Percentiles rank a stretch among this genome's conserved stretches.
These are phyloP conservation scores for Danio kyathit DNA, from an alignment of 2,797 vertebrate genomes.

Conservation along the genomic window DNA sequence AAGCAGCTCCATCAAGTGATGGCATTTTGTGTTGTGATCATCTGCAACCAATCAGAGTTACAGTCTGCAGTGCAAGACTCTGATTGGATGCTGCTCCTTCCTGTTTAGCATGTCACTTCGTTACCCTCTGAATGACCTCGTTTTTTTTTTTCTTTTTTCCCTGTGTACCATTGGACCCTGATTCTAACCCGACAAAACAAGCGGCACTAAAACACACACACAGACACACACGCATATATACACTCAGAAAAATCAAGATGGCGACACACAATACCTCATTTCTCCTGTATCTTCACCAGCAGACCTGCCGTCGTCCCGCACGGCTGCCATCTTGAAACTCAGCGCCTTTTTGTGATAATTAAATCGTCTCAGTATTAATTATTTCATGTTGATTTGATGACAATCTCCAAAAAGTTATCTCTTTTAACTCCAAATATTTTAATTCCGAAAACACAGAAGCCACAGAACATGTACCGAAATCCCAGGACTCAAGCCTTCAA, in stretches of 20 bases:
- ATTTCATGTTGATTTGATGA: neutral
- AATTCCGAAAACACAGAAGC: neutral
- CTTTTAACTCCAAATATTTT: neutral
- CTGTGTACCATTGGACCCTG: conserved; percentile 55
- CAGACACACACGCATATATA: conserved; percentile 6
- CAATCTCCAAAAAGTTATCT: neutral
- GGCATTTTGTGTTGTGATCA: neutral
- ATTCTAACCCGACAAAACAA: conserved; percentile 56
- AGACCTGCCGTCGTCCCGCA: conserved; percentile 21
- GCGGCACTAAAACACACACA: conserved; percentile 44
- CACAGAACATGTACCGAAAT: neutral
- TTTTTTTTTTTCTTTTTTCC: conserved; percentile 53
- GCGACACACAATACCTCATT: conserved; percentile 73
- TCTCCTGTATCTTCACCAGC: conserved; percentile 34
- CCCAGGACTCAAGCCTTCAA: neutral
- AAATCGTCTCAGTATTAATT: neutral
- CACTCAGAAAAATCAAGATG: conserved; percentile 74
- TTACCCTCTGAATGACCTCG: conserved; percentile 68
- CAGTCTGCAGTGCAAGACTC: neutral
- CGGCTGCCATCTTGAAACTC: conserved; percentile 18
- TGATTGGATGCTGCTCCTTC: conserved; percentile 20
- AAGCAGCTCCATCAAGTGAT: conserved; percentile 7
- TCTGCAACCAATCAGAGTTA: conserved; percentile 35
- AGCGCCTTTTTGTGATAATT: conserved; percentile 15
- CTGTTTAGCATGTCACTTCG: conserved; percentile 60